These are phyloP conservation scores for Mycteria americana DNA, from an alignment of 2,797 vertebrate genomes.

Conservation along the genomic window DNA sequence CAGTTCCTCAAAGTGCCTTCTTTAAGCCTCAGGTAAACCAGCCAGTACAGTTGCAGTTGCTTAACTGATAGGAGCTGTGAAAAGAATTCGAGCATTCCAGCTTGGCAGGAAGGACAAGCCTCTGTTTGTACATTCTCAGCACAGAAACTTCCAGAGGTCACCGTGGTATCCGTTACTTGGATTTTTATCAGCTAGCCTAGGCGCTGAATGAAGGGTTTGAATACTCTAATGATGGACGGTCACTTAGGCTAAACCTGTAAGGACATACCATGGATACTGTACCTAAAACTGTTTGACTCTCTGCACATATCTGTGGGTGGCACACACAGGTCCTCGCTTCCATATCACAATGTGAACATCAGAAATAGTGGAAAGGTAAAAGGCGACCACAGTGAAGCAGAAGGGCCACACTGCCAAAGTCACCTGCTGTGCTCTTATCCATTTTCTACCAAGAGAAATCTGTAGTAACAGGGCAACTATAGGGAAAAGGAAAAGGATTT, in stretches of 20 bases:
- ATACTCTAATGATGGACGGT: background rate
- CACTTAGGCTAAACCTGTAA: background rate
- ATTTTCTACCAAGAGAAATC: background rate
- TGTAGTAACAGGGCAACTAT: background rate
- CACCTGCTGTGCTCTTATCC: background rate
- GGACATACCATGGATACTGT: background rate
- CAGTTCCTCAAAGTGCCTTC: background rate
- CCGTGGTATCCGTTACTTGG: background rate
- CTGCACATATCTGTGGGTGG: background rate
- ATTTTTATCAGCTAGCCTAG: background rate
- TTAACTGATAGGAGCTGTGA: background rate
- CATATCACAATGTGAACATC: rapidly evolving
- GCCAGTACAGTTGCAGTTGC: background rate
- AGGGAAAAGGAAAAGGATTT: background rate
- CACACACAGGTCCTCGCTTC: background rate
- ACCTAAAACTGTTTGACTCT: background rate
- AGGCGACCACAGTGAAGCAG: background rate
- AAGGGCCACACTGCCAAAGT: background rate
- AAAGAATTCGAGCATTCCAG: background rate
- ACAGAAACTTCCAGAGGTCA: background rate
- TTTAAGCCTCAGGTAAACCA: background rate
- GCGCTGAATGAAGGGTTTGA: background rate
- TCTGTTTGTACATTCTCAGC: background rate
- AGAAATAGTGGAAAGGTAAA: background rate
- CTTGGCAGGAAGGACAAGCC: background rate